A percentile compares a stretch with the other conserved stretches of the same genome.
Evolutionary conservation across 2,113 vertebrate species (phyloP).

Genomic region (Aspidoscelis tigris): DNA sequence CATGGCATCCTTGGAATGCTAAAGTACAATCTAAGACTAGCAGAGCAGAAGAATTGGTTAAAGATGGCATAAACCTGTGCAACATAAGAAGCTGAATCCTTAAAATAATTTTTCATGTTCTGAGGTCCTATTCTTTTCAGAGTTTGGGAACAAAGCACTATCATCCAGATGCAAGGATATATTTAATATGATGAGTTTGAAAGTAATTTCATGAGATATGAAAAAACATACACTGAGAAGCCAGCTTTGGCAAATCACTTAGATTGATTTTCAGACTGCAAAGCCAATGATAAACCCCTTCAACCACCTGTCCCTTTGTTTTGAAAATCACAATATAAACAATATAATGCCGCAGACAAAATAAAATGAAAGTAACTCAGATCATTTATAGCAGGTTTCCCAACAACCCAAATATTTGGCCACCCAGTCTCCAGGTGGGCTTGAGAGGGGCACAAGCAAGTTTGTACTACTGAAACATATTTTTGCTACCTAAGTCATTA

Average conservation of each 20-base stretch:
- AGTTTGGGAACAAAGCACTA: neutral
- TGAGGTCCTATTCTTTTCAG: neutral
- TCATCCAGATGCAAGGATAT: neutral
- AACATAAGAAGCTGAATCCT: no score
- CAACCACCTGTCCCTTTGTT: conserved; percentile 4
- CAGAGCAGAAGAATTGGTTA: no score
- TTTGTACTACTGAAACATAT: no score
- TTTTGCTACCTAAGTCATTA: no score
- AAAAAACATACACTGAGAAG: neutral
- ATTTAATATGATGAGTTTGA: no score
- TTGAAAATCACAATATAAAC: neutral
- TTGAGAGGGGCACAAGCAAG: no score
- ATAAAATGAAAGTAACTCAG: neutral
- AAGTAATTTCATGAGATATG: neutral
- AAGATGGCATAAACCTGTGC: no score
- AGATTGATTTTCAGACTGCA: neutral
- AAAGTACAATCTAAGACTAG: no score
- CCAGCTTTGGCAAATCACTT: neutral
- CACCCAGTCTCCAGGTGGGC: no score
- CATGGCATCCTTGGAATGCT: no score
- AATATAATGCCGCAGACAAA: neutral
- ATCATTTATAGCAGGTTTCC: neutral
- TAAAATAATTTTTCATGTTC: no score
- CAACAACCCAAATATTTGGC: no score
- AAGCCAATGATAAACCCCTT: neutral